These are phyloP conservation scores for Caenorhabditis sp. DNA, from an alignment of 2,888 invertebrate genomes.

Conservation along the genomic window DNA sequence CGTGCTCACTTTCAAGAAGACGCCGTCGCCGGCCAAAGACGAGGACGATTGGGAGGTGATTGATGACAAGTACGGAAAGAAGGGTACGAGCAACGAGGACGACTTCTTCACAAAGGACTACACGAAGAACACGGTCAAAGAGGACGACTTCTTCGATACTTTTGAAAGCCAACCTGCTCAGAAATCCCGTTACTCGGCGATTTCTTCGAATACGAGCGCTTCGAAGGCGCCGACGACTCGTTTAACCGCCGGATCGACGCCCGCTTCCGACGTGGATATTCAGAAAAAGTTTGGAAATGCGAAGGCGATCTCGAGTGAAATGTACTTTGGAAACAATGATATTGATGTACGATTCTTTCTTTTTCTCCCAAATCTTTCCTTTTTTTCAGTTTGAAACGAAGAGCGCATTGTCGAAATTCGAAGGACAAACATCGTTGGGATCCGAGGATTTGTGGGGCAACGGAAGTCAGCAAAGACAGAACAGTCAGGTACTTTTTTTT, in stretches of 20 bases:
- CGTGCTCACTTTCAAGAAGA: slow-evolving; percentile 34
- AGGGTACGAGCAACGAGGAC: slow-evolving; percentile 45
- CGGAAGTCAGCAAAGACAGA: slow-evolving; percentile 69
- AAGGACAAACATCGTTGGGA: slow-evolving; percentile 94
- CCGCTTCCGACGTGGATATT: slow-evolving; percentile 84
- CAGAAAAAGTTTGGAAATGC: slow-evolving; percentile 97
- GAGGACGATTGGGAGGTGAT: slow-evolving; percentile 78
- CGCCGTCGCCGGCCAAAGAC: slow-evolving; percentile 40
- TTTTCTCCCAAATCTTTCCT: too few relatives aligned
- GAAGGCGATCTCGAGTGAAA: slow-evolving; percentile 97
- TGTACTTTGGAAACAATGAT: slow-evolving; percentile 88
- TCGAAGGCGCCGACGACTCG: slow-evolving; percentile 40
- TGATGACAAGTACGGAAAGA: slow-evolving; percentile 56
- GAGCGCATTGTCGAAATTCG: slow-evolving; percentile 86
- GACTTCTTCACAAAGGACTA: slow-evolving; percentile 64
- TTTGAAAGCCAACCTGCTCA: slow-evolving; percentile 66
- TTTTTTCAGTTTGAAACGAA: slow-evolving; percentile 80
- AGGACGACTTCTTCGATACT: slow-evolving; percentile 76
- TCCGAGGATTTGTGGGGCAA: slow-evolving; percentile 94
- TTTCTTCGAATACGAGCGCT: slow-evolving; percentile 32
- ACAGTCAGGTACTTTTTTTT: slow-evolving; percentile 49
- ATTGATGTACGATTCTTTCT: slow-evolving; percentile 66
- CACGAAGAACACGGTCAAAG: slow-evolving; percentile 55
- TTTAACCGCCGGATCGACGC: slow-evolving; percentile 36
- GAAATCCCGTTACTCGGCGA: slow-evolving; percentile 62